Percentiles rank a stretch among this genome's conserved stretches.
These are phyloP conservation scores for Heliconius nattereri DNA, from an alignment of 1,140 invertebrate species.

Conservation along the genomic window DNA sequence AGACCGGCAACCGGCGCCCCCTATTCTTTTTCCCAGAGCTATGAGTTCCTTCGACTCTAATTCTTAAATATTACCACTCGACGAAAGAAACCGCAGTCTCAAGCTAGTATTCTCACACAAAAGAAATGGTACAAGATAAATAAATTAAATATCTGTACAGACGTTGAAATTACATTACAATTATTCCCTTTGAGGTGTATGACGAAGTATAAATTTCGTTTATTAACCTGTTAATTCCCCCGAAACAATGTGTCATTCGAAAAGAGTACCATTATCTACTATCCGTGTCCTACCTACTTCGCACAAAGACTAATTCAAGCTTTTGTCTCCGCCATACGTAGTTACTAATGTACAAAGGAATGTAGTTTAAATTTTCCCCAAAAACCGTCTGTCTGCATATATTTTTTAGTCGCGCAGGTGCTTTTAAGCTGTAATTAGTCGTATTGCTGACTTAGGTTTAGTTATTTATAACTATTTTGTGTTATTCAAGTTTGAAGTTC, in stretches of 20 bases:
- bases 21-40: no score
- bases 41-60: not conserved
- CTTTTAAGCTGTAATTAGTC: constrained; percentile 6
- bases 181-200: not conserved
- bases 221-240: constrained; percentile 30
- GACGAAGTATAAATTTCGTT: constrained; percentile 11
- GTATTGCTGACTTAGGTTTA: constrained; percentile 14
- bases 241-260: constrained; percentile 27
- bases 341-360: constrained; percentile 15
- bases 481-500: not conserved
- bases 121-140: not conserved
- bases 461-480: not conserved
- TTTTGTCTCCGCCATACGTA: constrained; percentile 64
- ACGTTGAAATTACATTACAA: not conserved
- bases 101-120: not conserved
- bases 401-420: not conserved
- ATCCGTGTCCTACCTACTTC: constrained; percentile 64
- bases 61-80: not conserved
- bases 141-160: not conserved
- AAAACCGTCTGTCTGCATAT: constrained; percentile 8
- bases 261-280: constrained; percentile 66
- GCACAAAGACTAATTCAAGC: constrained; percentile 62
- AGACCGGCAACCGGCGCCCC: no score
- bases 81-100: not conserved
- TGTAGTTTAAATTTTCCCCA: constrained; percentile 6